Evolutionary conservation across 2,888 invertebrate genomes (phyloP).

Genomic region (Nowickia ferox): DNA sequence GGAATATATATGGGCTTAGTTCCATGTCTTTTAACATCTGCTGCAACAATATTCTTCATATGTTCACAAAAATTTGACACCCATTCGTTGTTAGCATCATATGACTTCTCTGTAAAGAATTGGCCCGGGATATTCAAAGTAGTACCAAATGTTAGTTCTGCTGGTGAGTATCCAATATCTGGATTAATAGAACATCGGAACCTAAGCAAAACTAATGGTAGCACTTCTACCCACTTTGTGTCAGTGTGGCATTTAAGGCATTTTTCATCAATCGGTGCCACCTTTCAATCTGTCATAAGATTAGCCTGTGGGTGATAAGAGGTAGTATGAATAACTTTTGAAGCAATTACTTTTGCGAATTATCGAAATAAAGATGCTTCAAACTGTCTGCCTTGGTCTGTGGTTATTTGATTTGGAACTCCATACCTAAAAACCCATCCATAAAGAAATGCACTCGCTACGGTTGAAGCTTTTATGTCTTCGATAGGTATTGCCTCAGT

Average conservation of each 20-base stretch:
- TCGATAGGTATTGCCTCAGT: conserved; percentile 25
- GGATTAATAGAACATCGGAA: conserved; percentile 24
- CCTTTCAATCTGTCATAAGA: conserved; percentile 26
- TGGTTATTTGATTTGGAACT: conserved; percentile 12
- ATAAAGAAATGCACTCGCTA: conserved; percentile 26
- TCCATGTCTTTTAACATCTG: not conserved
- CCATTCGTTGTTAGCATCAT: not conserved
- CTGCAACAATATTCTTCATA: not conserved
- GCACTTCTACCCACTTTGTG: not conserved
- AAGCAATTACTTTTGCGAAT: conserved; percentile 27
- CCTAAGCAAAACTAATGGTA: conserved; percentile 29
- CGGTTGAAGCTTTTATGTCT: conserved; percentile 23
- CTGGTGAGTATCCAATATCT: conserved; percentile 21
- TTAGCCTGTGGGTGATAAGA: conserved; percentile 37
- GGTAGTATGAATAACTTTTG: conserved; percentile 25
- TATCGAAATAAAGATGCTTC: conserved; percentile 18
- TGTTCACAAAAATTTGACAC: conserved; percentile 2
- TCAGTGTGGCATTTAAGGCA: conserved; percentile 19
- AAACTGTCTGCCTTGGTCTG: conserved; percentile 15
- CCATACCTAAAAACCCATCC: conserved; percentile 21
- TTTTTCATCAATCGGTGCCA: conserved; percentile 31
- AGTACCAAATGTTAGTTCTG: conserved; percentile 17
- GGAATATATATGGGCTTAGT: too few relatives aligned
- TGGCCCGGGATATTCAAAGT: conserved; percentile 10
- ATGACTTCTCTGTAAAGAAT: conserved; percentile 36